Conservation (phyloP, 2,797 vertebrate genomes). For the Fistularia tabacaria region DNA sequence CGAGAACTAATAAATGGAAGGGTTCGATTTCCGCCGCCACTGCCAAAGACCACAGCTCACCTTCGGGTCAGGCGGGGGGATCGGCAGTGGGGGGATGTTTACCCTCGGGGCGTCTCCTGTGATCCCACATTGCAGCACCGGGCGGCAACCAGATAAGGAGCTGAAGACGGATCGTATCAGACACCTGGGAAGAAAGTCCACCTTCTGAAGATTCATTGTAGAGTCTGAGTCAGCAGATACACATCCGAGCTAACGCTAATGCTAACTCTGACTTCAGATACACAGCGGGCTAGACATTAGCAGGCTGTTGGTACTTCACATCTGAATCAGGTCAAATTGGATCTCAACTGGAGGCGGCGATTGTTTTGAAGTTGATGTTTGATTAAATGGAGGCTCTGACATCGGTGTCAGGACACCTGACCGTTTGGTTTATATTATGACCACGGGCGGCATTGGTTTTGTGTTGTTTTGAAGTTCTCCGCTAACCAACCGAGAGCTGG, state of each 20-base stretch:
- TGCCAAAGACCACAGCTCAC: conserved; percentile 76
- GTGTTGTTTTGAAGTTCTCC: no score
- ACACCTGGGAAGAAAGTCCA: conserved; percentile 12
- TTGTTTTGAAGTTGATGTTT: no score
- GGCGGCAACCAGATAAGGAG: conserved; percentile 64
- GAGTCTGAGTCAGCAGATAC: conserved; percentile 11
- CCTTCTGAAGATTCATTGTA: conserved; percentile 9
- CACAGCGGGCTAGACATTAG: no score
- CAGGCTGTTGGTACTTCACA: no score
- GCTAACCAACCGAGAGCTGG: no score
- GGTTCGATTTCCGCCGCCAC: conserved; percentile 65
- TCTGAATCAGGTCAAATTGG: no score
- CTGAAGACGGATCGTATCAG: conserved; percentile 50
- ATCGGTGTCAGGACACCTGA: no score
- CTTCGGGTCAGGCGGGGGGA: conserved; percentile 60
- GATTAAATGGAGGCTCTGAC: no score
- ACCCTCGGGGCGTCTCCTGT: conserved; percentile 65
- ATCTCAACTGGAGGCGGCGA: no score
- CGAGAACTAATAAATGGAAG: conserved; percentile 73
- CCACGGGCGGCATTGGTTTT: no score
- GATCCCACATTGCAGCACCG: conserved; percentile 63
- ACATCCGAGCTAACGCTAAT: background rate
- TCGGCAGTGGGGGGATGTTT: conserved; percentile 53
- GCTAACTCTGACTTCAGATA: no score
- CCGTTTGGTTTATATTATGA: no score